These are phyloP conservation scores for Eustalomyia histrio DNA, from an alignment of 2,888 invertebrate species.

Conservation along the genomic window DNA sequence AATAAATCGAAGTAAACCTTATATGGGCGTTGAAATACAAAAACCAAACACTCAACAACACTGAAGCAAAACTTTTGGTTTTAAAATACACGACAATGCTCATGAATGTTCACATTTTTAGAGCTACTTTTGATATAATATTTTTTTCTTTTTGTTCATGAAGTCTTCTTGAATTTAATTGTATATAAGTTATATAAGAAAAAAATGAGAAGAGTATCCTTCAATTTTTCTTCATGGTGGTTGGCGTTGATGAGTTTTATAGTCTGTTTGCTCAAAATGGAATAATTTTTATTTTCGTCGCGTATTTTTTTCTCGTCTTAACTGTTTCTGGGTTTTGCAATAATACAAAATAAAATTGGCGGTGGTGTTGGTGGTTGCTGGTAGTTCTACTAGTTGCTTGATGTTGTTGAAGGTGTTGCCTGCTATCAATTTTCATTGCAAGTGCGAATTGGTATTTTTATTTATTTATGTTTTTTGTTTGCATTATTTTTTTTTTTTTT, in stretches of 20 bases:
- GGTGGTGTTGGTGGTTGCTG: neutral
- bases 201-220: conserved; percentile 51
- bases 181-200: conserved; percentile 36
- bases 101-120: conserved; percentile 62
- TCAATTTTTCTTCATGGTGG: conserved; percentile 65
- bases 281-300: conserved; percentile 39
- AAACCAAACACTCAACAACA: conserved; percentile 15
- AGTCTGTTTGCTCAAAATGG: conserved; percentile 46
- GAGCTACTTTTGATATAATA: conserved; percentile 47
- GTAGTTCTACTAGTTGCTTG: neutral
- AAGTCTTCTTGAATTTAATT: conserved; percentile 55
- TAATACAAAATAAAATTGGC: neutral
- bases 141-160: neutral
- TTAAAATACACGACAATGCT: conserved; percentile 51
- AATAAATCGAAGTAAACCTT: conserved; percentile 77
- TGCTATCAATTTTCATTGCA: conserved; percentile 65
- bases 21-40: conserved; percentile 65
- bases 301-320: neutral
- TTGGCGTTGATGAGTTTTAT: conserved; percentile 66
- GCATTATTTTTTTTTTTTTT: conserved; percentile 13
- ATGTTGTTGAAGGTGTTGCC: conserved; percentile 59
- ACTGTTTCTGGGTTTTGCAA: conserved; percentile 2
- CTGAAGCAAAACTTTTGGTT: neutral
- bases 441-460: conserved; percentile 68
- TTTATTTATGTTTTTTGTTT: no score